A percentile compares a stretch with the other conserved stretches of the same genome.
phyloP scores from a whole-genome alignment of 2,797 vertebrate species.

The Tapera naevia region DNA sequence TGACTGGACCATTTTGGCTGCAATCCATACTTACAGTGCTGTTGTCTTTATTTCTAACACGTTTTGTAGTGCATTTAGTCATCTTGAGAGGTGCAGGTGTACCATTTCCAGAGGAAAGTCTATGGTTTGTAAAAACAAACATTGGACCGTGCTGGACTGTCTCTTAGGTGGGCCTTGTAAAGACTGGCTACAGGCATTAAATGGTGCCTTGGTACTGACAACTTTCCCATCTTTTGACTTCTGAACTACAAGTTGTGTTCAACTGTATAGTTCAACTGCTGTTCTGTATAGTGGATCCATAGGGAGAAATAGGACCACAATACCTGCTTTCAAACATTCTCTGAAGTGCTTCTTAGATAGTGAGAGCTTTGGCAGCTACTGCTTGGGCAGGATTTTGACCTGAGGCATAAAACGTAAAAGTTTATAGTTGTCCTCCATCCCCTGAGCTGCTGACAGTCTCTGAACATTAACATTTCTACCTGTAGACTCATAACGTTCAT shows the following conservation, averaged over 20 bases:
- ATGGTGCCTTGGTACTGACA: not conserved
- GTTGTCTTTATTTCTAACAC: not conserved
- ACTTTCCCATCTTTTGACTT: not conserved
- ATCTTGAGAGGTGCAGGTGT: not conserved
- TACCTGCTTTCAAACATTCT: not conserved
- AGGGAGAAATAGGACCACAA: not conserved
- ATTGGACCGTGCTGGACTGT: not conserved
- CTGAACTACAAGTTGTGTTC: not conserved
- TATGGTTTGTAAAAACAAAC: not conserved
- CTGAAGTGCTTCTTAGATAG: not conserved
- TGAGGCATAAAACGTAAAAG: fast-evolving
- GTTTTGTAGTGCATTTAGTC: not conserved
- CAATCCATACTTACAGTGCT: not conserved
- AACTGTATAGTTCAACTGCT: too few species aligned
- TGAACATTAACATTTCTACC: not conserved
- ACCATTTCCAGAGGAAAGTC: not conserved
- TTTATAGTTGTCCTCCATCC: not conserved
- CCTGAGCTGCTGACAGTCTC: not conserved
- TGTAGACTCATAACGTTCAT: not conserved
- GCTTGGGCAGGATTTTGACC: not conserved
- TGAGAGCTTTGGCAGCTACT: not conserved
- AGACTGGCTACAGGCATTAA: not conserved
- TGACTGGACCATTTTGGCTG: constrained; percentile 24
- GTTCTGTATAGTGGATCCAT: not conserved
- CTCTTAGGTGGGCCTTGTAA: not conserved